phyloP scores from a whole-genome alignment of 2,113 vertebrate species.

The Petroica traversi region DNA sequence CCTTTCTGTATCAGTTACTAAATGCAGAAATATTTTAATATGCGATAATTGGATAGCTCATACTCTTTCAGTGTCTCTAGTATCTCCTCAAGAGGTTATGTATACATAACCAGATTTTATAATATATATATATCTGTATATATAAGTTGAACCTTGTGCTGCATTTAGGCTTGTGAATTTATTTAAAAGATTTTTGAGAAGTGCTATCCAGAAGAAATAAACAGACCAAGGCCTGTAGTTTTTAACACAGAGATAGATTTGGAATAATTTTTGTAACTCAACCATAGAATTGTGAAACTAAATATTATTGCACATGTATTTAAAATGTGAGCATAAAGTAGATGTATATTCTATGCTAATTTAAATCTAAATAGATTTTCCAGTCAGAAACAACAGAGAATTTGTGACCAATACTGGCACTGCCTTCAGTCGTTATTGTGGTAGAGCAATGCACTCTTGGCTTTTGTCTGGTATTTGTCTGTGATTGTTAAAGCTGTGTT shows the following conservation, averaged over 20 bases:
- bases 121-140: rapidly evolving
- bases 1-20: not conserved
- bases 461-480: not conserved
- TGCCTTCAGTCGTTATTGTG: not conserved
- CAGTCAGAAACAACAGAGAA: not conserved
- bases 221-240: not conserved
- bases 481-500: not conserved
- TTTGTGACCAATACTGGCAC: not conserved
- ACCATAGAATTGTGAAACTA: not conserved
- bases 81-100: not conserved
- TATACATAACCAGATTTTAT: not conserved
- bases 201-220: not conserved
- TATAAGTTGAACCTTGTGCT: not conserved
- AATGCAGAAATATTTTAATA: not conserved
- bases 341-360: not conserved
- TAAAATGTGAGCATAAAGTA: not conserved
- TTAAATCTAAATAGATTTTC: not conserved
- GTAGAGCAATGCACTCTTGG: not conserved
- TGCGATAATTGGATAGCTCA: not conserved
- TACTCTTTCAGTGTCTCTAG: not conserved
- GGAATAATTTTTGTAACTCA: not conserved
- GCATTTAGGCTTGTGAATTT: not conserved
- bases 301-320: not conserved
- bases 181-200: not conserved
- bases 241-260: not conserved